These are phyloP conservation scores for Melikaiella ostensackeni DNA, from an alignment of 2,888 invertebrate genomes.

Conservation along the genomic window DNA sequence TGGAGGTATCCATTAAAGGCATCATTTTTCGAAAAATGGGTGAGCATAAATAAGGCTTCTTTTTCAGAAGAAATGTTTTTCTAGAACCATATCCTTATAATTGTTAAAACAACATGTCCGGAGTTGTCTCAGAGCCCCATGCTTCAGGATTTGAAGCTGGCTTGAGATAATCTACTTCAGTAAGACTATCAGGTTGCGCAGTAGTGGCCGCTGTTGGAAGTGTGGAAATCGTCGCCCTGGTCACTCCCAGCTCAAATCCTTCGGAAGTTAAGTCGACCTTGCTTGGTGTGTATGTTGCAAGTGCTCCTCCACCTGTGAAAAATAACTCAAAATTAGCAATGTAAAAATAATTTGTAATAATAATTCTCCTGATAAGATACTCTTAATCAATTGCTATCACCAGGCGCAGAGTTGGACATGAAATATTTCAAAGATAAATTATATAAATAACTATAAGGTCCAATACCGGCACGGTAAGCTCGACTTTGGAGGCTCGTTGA, in stretches of 20 bases:
- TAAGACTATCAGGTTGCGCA: constrained; percentile 50
- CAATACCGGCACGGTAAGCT: too few species aligned
- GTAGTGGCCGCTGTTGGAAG: constrained; percentile 48
- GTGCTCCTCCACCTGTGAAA: constrained; percentile 72
- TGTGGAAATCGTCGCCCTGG: constrained; percentile 78
- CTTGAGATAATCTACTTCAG: constrained; percentile 74
- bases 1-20: neutral
- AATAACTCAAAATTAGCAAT: constrained; percentile 23
- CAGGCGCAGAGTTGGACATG: neutral
- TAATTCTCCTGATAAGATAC: neutral
- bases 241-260: constrained; percentile 89
- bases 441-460: neutral
- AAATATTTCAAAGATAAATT: neutral
- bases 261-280: constrained; percentile 83
- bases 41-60: constrained; percentile 21
- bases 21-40: neutral
- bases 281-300: constrained; percentile 91
- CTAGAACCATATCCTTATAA: constrained; percentile 5
- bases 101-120: constrained; percentile 76
- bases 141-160: constrained; percentile 76
- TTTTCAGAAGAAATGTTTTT: constrained; percentile 24
- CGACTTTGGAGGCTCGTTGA: too few species aligned
- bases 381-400: neutral
- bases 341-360: constrained; percentile 3
- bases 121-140: constrained; percentile 77